Evolutionary conservation across 92 coral and sea anemone species (phyloP), one percentile per base, ranked within the genome.

Genomic region (Siderastrea siderea): DNA sequence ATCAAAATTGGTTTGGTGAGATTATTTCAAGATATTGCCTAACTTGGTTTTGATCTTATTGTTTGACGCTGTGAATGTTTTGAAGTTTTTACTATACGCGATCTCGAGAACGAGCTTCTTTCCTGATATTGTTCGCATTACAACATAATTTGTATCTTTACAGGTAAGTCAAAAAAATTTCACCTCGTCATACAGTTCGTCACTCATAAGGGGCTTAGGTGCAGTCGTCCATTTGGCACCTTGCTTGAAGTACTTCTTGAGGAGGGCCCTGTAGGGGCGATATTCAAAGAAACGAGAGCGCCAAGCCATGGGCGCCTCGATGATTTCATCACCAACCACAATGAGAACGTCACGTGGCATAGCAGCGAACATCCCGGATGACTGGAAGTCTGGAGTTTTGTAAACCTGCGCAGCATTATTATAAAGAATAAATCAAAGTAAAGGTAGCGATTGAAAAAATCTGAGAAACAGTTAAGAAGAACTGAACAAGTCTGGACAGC

Each of bases 171-270:
- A 7, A 74, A 74, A 10, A 8, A 68, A 9, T 67, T 50, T 68
- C 60, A 95, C 98, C 98, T 89, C 60, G 58, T 95, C 95, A 78
- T 95, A 95, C 13, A 95, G 93, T 44, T 84, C 91, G 38, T 95
- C 96, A n/a, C 88, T 65, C 98, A 95, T 95, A 17, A 77, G 90
- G 73, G 96, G 91, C 77, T 92, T 95, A 7, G 98, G 98, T 48
- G 98, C 96, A 44, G 95, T 92, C 14, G 98, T 95, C 98, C 98
- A 95, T 62, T 80, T 91, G 55, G 98, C 98, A 7, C 98, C 98
- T 53, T 83, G 80, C 71, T 84, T 90, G 67, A 95, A 95, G 87
- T 95, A 95, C 77, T 95, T 96, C 79, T 95, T 95, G 49, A 95
- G 82, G 26, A 95, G 91, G 65, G 94, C 76, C 81, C 96, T 77